Conservation (phyloP, 2,888 invertebrate genomes). For the Philereme transversata region DNA sequence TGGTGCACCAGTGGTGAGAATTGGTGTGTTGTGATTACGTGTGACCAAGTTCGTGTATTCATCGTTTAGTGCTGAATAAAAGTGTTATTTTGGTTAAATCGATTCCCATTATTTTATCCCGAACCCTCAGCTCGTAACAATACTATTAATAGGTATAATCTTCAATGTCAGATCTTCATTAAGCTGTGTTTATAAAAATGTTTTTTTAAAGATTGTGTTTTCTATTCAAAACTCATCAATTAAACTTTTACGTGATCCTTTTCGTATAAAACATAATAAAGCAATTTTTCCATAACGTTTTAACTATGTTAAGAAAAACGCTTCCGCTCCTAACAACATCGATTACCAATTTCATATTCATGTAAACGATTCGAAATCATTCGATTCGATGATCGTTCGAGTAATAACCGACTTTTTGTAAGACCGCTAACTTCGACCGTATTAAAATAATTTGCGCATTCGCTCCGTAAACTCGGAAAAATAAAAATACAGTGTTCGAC, state of each 20-base stretch:
- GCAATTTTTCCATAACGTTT: not conserved
- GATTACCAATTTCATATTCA: constrained; percentile 39
- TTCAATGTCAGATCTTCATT: no score
- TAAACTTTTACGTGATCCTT: not conserved
- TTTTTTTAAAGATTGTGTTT: no score
- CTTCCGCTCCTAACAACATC: constrained; percentile 29
- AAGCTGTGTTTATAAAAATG: no score
- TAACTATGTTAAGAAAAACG: constrained; percentile 25
- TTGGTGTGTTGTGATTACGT: no score
- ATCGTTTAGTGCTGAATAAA: no score
- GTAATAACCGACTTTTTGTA: constrained; percentile 44
- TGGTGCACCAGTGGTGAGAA: no score
- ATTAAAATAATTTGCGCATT: constrained; percentile 53
- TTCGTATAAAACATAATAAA: not conserved
- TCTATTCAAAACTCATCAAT: no score
- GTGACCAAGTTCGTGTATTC: no score
- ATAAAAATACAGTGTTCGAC: constrained; percentile 31
- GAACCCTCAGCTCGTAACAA: no score
- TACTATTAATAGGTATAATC: no score
- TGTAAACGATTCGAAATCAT: constrained; percentile 44
- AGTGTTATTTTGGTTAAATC: no score
- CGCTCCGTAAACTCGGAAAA: constrained; percentile 40
- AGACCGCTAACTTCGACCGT: constrained; percentile 38
- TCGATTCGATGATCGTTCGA: constrained; percentile 38
- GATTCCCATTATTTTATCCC: no score